Percentiles rank a stretch among this genome's conserved stretches.
phyloP scores from a whole-genome alignment of 2,113 vertebrate species.

The Tichodroma muraria region DNA sequence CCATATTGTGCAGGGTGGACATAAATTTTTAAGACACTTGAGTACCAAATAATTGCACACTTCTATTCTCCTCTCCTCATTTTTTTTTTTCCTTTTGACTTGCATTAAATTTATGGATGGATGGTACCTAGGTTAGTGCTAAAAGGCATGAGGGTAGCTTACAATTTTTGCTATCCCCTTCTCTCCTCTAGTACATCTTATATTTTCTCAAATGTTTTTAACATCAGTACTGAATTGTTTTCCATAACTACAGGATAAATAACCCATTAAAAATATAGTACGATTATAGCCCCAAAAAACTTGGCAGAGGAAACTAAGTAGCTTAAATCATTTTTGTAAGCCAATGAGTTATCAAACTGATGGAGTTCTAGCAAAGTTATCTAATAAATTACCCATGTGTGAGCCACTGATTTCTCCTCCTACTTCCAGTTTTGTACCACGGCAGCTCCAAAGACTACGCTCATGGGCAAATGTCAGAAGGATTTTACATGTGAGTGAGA shows the following conservation, averaged over 20 bases:
- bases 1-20: neutral
- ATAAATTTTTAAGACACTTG: neutral
- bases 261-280: neutral
- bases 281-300: neutral
- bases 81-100: neutral
- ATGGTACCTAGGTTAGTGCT: neutral
- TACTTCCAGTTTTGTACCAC: neutral
- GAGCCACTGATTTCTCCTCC: neutral
- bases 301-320: neutral
- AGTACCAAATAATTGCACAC: neutral
- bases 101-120: neutral
- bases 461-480: neutral
- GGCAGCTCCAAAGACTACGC: neutral
- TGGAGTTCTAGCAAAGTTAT: neutral
- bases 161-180: neutral
- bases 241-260: neutral
- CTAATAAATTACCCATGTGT: neutral
- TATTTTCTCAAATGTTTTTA: neutral
- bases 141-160: neutral
- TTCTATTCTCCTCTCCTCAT: neutral
- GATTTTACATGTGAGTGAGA: neutral
- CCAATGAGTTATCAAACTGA: neutral
- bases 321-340: slow-evolving; percentile 8
- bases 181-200: neutral
- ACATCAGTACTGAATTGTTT: neutral